Conservation (phyloP, 2,113 vertebrate species). For the Hiodon alosoides region DNA sequence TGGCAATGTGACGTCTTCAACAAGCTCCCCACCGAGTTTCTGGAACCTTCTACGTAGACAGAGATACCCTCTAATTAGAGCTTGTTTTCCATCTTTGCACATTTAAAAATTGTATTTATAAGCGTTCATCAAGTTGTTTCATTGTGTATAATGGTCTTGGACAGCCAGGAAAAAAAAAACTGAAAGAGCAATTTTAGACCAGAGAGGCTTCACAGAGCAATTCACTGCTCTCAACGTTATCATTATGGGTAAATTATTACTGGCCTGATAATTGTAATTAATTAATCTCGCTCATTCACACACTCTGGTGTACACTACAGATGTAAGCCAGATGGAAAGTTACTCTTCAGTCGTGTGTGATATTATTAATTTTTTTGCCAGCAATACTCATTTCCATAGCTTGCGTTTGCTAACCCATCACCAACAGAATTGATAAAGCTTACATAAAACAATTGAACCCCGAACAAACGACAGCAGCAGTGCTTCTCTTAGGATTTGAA, state of each 20-base stretch:
- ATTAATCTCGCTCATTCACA: constrained; percentile 56
- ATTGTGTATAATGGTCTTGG: constrained; percentile 56
- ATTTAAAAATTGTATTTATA: constrained; percentile 36
- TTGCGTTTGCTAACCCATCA: background rate
- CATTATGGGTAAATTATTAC: constrained; percentile 56
- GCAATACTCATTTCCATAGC: background rate
- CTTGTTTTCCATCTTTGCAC: constrained; percentile 49
- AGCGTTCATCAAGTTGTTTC: constrained; percentile 43
- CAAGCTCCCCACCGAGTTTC: constrained; percentile 44
- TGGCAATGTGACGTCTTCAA: constrained; percentile 47
- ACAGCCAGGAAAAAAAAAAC: constrained; percentile 54
- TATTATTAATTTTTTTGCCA: background rate
- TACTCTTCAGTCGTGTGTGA: background rate
- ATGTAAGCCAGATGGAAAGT: constrained; percentile 39
- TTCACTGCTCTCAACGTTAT: constrained; percentile 62
- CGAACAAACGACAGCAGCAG: too few relatives aligned
- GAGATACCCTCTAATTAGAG: constrained; percentile 60
- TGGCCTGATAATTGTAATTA: constrained; percentile 66
- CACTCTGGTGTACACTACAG: constrained; percentile 42
- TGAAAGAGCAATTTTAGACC: constrained; percentile 54
- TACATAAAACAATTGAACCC: too few relatives aligned
- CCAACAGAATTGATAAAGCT: too few relatives aligned
- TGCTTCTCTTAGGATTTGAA: background rate
- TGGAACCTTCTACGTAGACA: constrained; percentile 32
- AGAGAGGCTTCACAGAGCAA: constrained; percentile 53